Conservation (phyloP, 2,113 vertebrate species). For the Eleginops maclovinus region DNA sequence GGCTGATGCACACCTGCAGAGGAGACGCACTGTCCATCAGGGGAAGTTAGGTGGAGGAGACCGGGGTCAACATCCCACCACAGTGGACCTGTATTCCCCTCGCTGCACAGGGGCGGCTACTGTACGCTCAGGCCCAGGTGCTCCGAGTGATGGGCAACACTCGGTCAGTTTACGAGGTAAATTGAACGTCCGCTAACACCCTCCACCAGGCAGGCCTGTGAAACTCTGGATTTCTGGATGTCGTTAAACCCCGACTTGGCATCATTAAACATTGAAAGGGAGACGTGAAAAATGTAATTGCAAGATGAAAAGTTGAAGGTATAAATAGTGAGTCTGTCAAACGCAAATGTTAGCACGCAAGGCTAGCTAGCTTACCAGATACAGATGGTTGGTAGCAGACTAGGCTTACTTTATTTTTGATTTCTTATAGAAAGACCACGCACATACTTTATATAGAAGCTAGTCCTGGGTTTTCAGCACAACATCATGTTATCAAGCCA, state of each 20-base stretch:
- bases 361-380: not conserved
- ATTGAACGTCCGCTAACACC: not conserved
- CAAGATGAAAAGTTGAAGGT: not conserved
- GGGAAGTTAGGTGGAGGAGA: slow-evolving; percentile 47
- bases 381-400: not conserved
- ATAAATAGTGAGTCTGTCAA: not conserved
- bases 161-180: slow-evolving; percentile 43
- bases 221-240: not conserved
- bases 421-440: not conserved
- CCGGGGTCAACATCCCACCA: slow-evolving; percentile 54
- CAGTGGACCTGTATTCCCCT: slow-evolving; percentile 56
- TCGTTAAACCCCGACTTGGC: not conserved
- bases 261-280: not conserved
- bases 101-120: slow-evolving; percentile 47
- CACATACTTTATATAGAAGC: not conserved
- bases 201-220: not conserved
- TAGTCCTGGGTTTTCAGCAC: not conserved
- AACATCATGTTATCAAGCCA: too few species aligned
- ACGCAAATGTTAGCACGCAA: not conserved
- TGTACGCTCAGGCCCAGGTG: slow-evolving; percentile 48
- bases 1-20: slow-evolving; percentile 78
- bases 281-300: not conserved
- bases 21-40: slow-evolving; percentile 56
- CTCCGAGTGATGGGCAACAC: slow-evolving; percentile 43
- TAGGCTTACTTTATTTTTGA: not conserved